Evolutionary conservation across 2,797 vertebrate species (phyloP), one percentile per base, ranked within the genome.

Genomic region (Chaenodraco wilsoni): DNA sequence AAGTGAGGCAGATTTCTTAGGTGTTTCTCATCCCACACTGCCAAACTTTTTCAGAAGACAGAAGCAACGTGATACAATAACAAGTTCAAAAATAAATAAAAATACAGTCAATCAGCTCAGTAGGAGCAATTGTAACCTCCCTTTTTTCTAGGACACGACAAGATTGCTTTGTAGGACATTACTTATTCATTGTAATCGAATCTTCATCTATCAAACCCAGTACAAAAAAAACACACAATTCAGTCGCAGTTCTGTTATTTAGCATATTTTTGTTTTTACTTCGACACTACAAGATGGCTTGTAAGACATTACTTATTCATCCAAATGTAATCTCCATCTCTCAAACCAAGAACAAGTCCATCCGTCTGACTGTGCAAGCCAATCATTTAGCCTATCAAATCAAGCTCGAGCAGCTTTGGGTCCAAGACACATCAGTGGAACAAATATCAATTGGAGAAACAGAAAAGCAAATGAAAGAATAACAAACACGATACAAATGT

Each of bases 301-400:
- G 70, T 70, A 72, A 51, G 65, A 65, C 64, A 82, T 83, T 70
- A 71, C 61, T 84, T 80, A 84, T 78, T 86, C 64, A 83, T 74
- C 74, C 44, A 3, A 82, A 84, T 79, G 11, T 33, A 76, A 81
- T 67, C 17, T 54, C 63, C 60, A 66, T 78, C 70, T 59, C 70
- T 69, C 72, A 73, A 71, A 82, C 67, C 60, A 21, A 55, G 78
- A 55, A 66, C 52, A 66, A 77, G 67, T 72, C 60, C 49, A 57
- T 72, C 74, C 74, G 69, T 72, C 74, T 75, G 50, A 76, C 76
- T 60, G 69, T 0, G 52, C 79, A 85, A 84, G 48, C 69, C 71
- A 81, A 86, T 89, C 70, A 85, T 84, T 87, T 84, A 37, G 65
- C 64, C 75, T 19, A 78, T 82, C 79, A 86, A 81, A 79, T 74